Percentiles rank a stretch among this genome's conserved stretches.
phyloP scores from a whole-genome alignment of 2,113 vertebrate species.

The Apistogramma diplotaenia region DNA sequence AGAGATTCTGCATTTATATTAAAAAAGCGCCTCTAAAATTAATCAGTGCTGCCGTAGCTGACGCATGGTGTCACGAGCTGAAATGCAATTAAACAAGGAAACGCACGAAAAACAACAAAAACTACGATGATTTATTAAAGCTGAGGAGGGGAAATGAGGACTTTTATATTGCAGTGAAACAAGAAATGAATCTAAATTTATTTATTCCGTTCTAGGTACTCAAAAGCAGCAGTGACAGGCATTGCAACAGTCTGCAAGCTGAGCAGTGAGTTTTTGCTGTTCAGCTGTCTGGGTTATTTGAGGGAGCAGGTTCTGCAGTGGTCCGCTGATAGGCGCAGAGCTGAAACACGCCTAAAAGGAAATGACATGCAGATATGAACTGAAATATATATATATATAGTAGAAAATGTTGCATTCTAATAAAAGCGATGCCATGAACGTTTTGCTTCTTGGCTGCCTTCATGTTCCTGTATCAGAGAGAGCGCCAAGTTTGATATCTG shows the following conservation, averaged over 20 bases:
- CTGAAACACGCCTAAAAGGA: constrained; percentile 70
- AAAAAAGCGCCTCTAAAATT: not conserved
- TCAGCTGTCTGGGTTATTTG: constrained; percentile 66
- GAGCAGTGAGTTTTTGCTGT: not conserved
- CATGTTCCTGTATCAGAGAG: not conserved
- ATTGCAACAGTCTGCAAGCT: not conserved
- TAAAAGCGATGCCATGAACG: no score
- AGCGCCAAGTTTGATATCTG: not conserved
- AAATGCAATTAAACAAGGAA: no score
- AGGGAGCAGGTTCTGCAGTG: constrained; percentile 58
- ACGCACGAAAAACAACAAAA: no score
- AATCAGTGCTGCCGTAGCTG: not conserved
- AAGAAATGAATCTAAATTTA: not conserved
- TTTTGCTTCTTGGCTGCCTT: no score
- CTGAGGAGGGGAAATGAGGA: not conserved
- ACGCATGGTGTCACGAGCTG: not conserved
- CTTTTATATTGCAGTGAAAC: not conserved
- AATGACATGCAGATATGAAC: not conserved
- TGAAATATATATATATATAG: not conserved
- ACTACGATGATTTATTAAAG: no score
- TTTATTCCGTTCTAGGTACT: constrained; percentile 48
- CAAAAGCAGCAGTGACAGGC: not conserved
- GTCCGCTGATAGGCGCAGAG: constrained; percentile 76
- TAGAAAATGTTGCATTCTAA: not conserved
- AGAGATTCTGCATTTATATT: not conserved